Percentiles rank a stretch among this genome's conserved stretches.
Conservation (phyloP, 2,113 vertebrate genomes). For the Siniperca chuatsi region DNA sequence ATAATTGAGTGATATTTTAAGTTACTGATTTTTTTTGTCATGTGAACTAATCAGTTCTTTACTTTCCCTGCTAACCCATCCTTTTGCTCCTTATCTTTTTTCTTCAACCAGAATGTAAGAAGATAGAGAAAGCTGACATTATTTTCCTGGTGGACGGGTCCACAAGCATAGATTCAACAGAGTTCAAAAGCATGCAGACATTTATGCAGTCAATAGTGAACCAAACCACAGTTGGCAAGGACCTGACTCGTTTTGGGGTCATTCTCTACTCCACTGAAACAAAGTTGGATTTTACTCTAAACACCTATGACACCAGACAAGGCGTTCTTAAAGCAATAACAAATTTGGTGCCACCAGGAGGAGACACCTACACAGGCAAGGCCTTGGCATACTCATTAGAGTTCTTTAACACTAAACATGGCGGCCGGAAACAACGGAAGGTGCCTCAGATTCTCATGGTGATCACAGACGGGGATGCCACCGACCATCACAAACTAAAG, state of each 20-base stretch:
- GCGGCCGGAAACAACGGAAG: conserved; percentile 55
- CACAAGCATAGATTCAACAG: neutral
- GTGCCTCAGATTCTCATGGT: conserved; percentile 80
- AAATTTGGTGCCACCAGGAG: neutral
- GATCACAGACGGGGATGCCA: conserved; percentile 81
- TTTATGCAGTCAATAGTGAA: conserved; percentile 83
- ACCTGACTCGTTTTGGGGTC: conserved; percentile 77
- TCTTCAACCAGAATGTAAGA: conserved; percentile 74
- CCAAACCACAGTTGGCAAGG: conserved; percentile 67
- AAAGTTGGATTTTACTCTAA: conserved; percentile 65
- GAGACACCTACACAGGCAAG: conserved; percentile 68
- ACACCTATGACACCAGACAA: conserved; percentile 51
- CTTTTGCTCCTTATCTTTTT: neutral
- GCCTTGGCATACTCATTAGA: conserved; percentile 73
- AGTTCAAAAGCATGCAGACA: conserved; percentile 73
- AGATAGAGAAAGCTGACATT: conserved; percentile 80
- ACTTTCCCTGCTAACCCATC: neutral
- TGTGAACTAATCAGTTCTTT: neutral
- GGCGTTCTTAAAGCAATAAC: conserved; percentile 68
- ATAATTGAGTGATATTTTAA: no score
- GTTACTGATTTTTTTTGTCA: neutral
- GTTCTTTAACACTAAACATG: conserved; percentile 66
- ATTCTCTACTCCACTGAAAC: conserved; percentile 63
- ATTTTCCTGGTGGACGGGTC: conserved; percentile 85
- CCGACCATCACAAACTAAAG: conserved; percentile 31